These are phyloP conservation scores for Batillaria attramentaria DNA, from an alignment of 1,140 invertebrate species.

Conservation along the genomic window DNA sequence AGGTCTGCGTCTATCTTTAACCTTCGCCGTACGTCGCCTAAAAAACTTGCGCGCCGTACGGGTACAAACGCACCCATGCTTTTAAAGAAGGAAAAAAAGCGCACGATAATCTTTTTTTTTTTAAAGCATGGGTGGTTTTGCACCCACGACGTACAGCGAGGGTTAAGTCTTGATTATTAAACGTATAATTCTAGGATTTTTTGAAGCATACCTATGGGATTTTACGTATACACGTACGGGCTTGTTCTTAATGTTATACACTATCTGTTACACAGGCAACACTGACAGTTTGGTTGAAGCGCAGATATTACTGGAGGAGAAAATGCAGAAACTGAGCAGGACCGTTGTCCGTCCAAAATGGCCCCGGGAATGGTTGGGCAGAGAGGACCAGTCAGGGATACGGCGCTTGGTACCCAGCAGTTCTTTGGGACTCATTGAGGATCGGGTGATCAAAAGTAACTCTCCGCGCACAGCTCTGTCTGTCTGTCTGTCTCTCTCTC, in stretches of 20 bases:
- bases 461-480: too few species aligned
- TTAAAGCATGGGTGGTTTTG: background rate
- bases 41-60: too few species aligned
- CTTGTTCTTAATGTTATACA: background rate
- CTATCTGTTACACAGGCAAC: slow-evolving; percentile 25
- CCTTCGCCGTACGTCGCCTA: too few species aligned
- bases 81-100: too few species aligned
- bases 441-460: too few species aligned
- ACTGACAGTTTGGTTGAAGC: slow-evolving; percentile 36
- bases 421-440: too few species aligned
- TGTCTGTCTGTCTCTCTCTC: too few species aligned
- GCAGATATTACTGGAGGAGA: slow-evolving; percentile 24
- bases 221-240: background rate
- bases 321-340: slow-evolving; percentile 35
- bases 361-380: slow-evolving; percentile 45
- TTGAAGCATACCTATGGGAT: background rate
- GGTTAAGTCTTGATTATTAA: background rate
- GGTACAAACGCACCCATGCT: too few species aligned
- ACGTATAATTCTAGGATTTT: background rate
- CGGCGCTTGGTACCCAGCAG: slow-evolving; percentile 32
- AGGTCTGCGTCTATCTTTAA: too few species aligned
- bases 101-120: too few species aligned
- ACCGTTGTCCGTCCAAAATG: slow-evolving; percentile 26
- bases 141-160: background rate
- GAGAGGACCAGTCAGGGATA: slow-evolving; percentile 20